These are phyloP conservation scores for Entomyzon cyanotis DNA, from an alignment of 2,113 vertebrate species.

Conservation along the genomic window DNA sequence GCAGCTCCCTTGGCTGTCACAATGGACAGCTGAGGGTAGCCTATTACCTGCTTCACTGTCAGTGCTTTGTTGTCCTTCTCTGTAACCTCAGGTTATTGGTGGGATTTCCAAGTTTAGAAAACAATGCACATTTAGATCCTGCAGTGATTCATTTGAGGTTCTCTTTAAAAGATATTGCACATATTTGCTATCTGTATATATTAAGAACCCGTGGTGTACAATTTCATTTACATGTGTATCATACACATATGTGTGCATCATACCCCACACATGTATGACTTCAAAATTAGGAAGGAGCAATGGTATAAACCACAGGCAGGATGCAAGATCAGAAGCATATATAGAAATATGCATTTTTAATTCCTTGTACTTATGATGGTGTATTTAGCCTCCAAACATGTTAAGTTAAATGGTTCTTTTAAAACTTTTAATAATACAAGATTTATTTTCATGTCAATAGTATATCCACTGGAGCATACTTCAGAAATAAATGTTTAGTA, in stretches of 20 bases:
- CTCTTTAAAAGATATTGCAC: background rate
- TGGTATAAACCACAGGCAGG: background rate
- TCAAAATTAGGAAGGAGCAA: background rate
- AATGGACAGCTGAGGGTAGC: background rate
- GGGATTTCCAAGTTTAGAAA: background rate
- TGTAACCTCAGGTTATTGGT: background rate
- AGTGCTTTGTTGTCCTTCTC: background rate
- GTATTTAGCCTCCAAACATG: background rate
- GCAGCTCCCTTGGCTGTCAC: background rate
- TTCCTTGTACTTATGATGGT: background rate
- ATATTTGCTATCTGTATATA: background rate
- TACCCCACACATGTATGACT: background rate
- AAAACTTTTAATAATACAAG: background rate
- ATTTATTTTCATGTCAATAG: background rate
- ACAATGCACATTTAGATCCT: background rate
- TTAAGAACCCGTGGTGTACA: background rate
- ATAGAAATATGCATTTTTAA: background rate
- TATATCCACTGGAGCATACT: background rate
- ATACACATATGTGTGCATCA: accelerated
- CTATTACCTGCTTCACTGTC: background rate
- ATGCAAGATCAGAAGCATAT: background rate
- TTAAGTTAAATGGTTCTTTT: background rate
- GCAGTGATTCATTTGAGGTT: background rate
- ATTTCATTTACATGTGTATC: background rate
- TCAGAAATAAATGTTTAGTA: background rate